Evolutionary conservation across 53 echinoderm and acorn worm species (phyloP), one percentile per base, ranked within the genome.

Genomic region (Astropecten irregularis): DNA sequence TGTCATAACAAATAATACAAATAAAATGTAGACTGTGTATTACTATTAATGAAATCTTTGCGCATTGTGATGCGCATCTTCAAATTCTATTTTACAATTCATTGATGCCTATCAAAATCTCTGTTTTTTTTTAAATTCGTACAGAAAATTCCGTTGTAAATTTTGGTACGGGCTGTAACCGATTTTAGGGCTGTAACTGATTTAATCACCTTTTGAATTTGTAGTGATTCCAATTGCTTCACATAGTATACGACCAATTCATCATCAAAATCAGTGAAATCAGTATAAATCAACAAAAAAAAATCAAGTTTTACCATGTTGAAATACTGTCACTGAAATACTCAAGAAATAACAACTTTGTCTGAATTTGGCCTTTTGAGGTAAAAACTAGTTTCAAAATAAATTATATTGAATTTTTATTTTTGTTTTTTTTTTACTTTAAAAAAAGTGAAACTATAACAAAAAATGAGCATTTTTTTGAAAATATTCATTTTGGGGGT

Each of bases 311-410:
- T 35, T 2, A 18, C 8, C 38, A 36, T 35, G 35, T 66, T 66
- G 40, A 66, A 66, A 66, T 66, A 37, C 66, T 39, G 66, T 30
- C 23, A 9, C 39, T 40, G 66, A 9, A 65, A 66, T 66, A 37
- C 39, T 1, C 51, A 51, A n/a, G 51, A 51, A 51, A 44, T 44
- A 44, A 13, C 44, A 44, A 44, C 44, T 9, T 44, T 44, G n/a
- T n/a, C n/a, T n/a, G n/a, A n/a, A 44, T 44, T 1, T 51, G 16
- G 1, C 0, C 51, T 20, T 51, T 0, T 51, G 51, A 51, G 51
- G 51, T n/a, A 20, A 51, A 51, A 51, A 51, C 51, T 51, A 51
- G 13, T 16, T 51, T 51, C 20, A 16, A 9, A n/a, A n/a, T n/a
- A n/a, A n/a, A n/a, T n/a, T n/a, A n/a, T n/a, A n/a, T n/a, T n/a